Conservation (phyloP, 2,888 invertebrate genomes). For the Choreutis nemorana region DNA sequence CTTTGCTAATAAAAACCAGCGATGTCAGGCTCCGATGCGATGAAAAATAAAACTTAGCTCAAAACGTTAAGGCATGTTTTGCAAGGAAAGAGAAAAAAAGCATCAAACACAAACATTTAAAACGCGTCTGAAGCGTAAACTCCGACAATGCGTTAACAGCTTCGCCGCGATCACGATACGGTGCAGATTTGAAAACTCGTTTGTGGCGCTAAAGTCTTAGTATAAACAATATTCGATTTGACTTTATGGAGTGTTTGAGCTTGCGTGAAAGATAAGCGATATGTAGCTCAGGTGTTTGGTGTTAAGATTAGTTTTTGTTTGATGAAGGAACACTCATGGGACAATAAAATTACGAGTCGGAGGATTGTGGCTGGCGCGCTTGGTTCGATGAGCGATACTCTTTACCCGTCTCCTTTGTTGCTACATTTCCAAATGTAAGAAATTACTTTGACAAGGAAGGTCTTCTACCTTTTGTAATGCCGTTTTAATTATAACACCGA, state of each 20-base stretch:
- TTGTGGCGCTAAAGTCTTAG: slow-evolving; percentile 18
- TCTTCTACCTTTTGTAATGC: too few species aligned
- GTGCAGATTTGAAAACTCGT: slow-evolving; percentile 43
- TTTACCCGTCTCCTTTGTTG: slow-evolving; percentile 45
- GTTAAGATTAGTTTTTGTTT: slow-evolving; percentile 43
- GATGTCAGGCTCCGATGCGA: slow-evolving; percentile 10
- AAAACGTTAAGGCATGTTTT: not conserved
- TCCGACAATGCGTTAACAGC: slow-evolving; percentile 42
- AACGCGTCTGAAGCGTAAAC: slow-evolving; percentile 41
- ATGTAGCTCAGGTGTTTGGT: slow-evolving; percentile 29
- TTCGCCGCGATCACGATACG: slow-evolving; percentile 39
- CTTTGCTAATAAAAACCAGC: slow-evolving; percentile 40
- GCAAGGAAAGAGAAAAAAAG: not conserved
- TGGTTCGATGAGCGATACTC: slow-evolving; percentile 50
- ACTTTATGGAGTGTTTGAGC: slow-evolving; percentile 33
- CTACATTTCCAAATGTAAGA: slow-evolving; percentile 29
- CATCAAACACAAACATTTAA: slow-evolving; percentile 27
- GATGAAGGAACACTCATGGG: slow-evolving; percentile 27
- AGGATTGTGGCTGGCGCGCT: slow-evolving; percentile 45
- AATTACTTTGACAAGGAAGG: too few species aligned
- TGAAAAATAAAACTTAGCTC: not conserved
- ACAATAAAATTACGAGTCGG: slow-evolving; percentile 53
- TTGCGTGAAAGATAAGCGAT: slow-evolving; percentile 25
- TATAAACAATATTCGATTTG: slow-evolving; percentile 52
- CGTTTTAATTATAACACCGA: too few species aligned